Evolutionary conservation across 2,797 vertebrate genomes (phyloP), one percentile per base, ranked within the genome.

Genomic region (Phalloptychus januarius): DNA sequence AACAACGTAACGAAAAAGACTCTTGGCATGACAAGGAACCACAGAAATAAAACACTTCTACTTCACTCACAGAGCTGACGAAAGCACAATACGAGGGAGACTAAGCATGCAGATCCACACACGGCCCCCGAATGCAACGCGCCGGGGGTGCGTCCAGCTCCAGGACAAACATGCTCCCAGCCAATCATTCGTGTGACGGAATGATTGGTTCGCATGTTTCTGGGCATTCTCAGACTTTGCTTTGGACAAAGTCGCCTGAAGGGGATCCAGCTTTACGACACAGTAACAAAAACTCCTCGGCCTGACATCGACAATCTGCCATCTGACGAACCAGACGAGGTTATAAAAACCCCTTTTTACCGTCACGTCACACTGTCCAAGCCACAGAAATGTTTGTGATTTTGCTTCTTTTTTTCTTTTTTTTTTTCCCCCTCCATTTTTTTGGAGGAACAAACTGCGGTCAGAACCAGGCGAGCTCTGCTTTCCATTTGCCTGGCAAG

Each of bases 1-100:
- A 97, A 96, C 96, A 96, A 97, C 93, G 74, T 95, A 97, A 97
- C 96, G 89, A 93, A 95, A 94, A 94, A 86, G 91, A 90, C 91
- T 92, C 86, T 92, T 83, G 90, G 91, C 48, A 88, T 90, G 94
- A 93, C 92, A 89, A 91, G 85, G 83, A 97, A 96, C 95, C 92
- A 93, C 90, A 93, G 86, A 90, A 93, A 91, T 93, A 93, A 95
- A 94, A 95, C 95, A 96, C 94, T 91, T 96, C 96, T 95, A 96
- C 96, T 96, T 95, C 95, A 96, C 94, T 96, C 94, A 96, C 94
- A 77, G 83, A 85, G 86, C 81, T 86, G 86, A 94, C 92, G 91
- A 86, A 85, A 92, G 86, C 89, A 93, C 88, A 72, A 84, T 92
- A 93, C 83, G 79, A 63, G 80, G 92, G 90, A 85, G 72, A 89